phyloP scores from a whole-genome alignment of 2,888 invertebrate species.

The Beris morrisii region DNA sequence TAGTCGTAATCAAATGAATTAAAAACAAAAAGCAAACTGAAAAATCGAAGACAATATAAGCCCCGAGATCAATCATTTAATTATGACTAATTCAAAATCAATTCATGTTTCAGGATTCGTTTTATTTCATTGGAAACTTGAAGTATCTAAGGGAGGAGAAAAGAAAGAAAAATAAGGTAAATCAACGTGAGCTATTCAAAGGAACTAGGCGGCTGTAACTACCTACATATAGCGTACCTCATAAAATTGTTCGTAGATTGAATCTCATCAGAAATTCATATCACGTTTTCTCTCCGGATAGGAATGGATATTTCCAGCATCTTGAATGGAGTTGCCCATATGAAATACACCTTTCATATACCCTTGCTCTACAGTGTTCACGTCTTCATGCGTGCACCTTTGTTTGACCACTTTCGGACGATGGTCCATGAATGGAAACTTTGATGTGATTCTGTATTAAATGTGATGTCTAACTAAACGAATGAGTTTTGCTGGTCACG shows the following conservation, averaged over 20 bases:
- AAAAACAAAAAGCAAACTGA: no score
- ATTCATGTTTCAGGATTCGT: slow-evolving; percentile 13
- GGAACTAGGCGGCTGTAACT: not conserved
- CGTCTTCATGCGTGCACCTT: slow-evolving; percentile 18
- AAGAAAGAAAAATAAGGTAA: slow-evolving; percentile 6
- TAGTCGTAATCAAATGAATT: no score
- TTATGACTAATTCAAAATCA: slow-evolving; percentile 20
- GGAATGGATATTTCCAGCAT: slow-evolving; percentile 14
- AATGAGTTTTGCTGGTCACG: slow-evolving; percentile 15
- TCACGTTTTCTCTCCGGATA: slow-evolving; percentile 13
- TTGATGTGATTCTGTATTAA: slow-evolving; percentile 18
- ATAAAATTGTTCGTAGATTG: slow-evolving; percentile 4
- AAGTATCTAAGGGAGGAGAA: no score
- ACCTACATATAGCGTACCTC: not conserved
- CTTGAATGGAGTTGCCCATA: slow-evolving; percentile 3
- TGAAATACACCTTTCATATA: not conserved
- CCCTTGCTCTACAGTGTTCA: not conserved
- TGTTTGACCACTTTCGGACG: slow-evolving; percentile 15
- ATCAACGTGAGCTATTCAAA: slow-evolving; percentile 8
- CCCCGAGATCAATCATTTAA: slow-evolving; percentile 10
- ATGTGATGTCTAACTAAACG: slow-evolving; percentile 15
- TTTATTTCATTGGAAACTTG: not conserved
- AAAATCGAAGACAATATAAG: no score
- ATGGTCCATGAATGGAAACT: slow-evolving; percentile 15
- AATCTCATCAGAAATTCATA: slow-evolving; percentile 2